phyloP scores from a whole-genome alignment of 2,113 vertebrate genomes.

The Morone saxatilis region DNA sequence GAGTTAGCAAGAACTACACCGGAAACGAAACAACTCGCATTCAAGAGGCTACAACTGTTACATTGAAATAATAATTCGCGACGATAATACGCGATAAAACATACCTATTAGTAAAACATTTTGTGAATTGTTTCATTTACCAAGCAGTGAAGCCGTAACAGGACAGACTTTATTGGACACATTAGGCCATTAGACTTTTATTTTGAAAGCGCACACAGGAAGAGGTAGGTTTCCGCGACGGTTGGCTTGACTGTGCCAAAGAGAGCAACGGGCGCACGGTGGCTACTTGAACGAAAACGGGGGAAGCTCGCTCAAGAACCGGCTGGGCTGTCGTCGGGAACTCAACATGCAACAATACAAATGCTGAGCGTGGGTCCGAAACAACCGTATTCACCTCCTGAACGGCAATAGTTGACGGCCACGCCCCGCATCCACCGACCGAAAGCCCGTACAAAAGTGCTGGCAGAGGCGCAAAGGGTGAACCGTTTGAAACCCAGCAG shows the following conservation, averaged over 20 bases:
- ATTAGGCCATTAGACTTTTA: fast-evolving
- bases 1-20: not conserved
- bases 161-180: not conserved
- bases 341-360: slow-evolving; percentile 76
- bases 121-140: fast-evolving
- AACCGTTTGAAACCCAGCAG: slow-evolving; percentile 75
- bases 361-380: slow-evolving; percentile 71
- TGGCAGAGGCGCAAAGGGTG: slow-evolving; percentile 65
- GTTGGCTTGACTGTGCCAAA: not conserved
- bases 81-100: fast-evolving
- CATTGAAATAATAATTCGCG: too few species aligned
- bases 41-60: fast-evolving
- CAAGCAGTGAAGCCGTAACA: fast-evolving
- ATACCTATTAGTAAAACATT: fast-evolving
- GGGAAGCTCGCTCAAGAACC: slow-evolving; percentile 75
- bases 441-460: slow-evolving; percentile 63
- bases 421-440: slow-evolving; percentile 69
- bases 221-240: fast-evolving
- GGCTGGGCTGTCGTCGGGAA: slow-evolving; percentile 53
- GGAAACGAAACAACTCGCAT: not conserved
- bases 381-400: slow-evolving; percentile 47
- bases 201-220: slow-evolving; percentile 30
- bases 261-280: slow-evolving; percentile 58
- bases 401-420: slow-evolving; percentile 65
- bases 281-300: slow-evolving; percentile 78